Evolutionary conservation across 23 tunicate genomes (phyloP).

Genomic region (Botrylloides violaceus): DNA sequence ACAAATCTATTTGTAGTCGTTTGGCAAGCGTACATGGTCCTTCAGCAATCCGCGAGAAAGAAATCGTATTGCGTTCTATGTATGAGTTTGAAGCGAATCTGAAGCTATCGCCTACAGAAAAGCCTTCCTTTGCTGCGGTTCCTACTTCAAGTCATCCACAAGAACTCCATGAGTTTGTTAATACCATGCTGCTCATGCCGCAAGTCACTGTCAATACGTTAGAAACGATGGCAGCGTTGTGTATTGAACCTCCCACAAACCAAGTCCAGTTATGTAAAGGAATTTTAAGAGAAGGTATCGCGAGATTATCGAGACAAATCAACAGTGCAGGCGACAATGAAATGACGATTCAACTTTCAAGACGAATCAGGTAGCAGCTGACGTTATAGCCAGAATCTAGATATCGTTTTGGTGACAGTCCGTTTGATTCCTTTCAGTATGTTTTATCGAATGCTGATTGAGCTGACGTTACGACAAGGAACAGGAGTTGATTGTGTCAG

Average conservation of each 20-base stretch:
- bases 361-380: not conserved
- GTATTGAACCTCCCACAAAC: constrained; percentile 55
- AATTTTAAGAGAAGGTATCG: constrained; percentile 39
- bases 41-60: constrained; percentile 14
- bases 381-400: too few species aligned
- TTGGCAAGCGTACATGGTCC: constrained; percentile 8
- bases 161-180: constrained; percentile 26
- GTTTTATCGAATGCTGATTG: constrained; percentile 46
- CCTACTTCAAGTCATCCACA: not conserved
- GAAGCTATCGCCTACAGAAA: constrained; percentile 19
- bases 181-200: constrained; percentile 20
- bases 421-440: constrained; percentile 34
- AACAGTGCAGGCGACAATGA: constrained; percentile 7
- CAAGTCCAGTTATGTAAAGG: constrained; percentile 47
- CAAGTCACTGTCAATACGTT: constrained; percentile 57
- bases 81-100: constrained; percentile 62
- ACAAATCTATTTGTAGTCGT: constrained; percentile 30
- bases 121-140: not conserved
- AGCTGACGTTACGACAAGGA: constrained; percentile 31
- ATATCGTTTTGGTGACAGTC: too few species aligned
- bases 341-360: not conserved
- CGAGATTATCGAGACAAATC: constrained; percentile 6
- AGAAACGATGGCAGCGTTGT: constrained; percentile 76
- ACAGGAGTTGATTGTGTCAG: constrained; percentile 30
- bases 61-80: constrained; percentile 27